These are phyloP conservation scores for Volucella inflata DNA, from an alignment of 2,888 invertebrate genomes.

Conservation along the genomic window DNA sequence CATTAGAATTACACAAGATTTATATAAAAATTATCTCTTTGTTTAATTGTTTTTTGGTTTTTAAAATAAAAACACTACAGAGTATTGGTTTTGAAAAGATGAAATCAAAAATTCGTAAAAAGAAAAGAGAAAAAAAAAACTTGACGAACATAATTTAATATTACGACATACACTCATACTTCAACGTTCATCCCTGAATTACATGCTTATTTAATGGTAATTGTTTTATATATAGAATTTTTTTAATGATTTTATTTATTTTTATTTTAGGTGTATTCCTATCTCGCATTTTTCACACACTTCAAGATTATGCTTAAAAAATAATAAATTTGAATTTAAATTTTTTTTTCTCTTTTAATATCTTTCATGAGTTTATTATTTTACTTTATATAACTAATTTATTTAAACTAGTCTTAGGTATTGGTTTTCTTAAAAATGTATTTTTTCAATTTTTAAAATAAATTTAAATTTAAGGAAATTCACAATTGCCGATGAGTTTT, in stretches of 20 bases:
- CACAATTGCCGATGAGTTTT: conserved; percentile 11
- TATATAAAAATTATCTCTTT: conserved; percentile 45
- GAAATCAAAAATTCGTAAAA: background rate
- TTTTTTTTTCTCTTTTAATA: conserved; percentile 26
- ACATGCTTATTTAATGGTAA: conserved; percentile 57
- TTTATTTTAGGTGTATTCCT: conserved; percentile 34
- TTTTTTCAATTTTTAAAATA: conserved; percentile 37
- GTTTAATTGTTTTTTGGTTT: conserved; percentile 18
- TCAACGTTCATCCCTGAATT: conserved; percentile 72
- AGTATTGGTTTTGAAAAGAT: background rate
- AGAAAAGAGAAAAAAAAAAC: conserved; percentile 10
- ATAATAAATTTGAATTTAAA: conserved; percentile 33
- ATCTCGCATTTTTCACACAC: conserved; percentile 51
- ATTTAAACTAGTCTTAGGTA: conserved; percentile 76
- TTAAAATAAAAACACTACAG: conserved; percentile 25
- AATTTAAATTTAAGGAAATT: conserved; percentile 19
- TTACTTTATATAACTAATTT: conserved; percentile 49
- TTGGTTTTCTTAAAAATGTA: conserved; percentile 33
- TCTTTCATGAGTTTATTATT: conserved; percentile 22
- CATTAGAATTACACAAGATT: conserved; percentile 66
- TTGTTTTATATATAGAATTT: conserved; percentile 64
- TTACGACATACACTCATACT: conserved; percentile 63
- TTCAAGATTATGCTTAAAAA: conserved; percentile 52
- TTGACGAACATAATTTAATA: conserved; percentile 30
- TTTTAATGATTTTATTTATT: conserved; percentile 63